Percentiles rank a stretch among this genome's conserved stretches.
These are phyloP conservation scores for Nesogale talazaci DNA, from an alignment of 2,113 vertebrate species.

Conservation along the genomic window DNA sequence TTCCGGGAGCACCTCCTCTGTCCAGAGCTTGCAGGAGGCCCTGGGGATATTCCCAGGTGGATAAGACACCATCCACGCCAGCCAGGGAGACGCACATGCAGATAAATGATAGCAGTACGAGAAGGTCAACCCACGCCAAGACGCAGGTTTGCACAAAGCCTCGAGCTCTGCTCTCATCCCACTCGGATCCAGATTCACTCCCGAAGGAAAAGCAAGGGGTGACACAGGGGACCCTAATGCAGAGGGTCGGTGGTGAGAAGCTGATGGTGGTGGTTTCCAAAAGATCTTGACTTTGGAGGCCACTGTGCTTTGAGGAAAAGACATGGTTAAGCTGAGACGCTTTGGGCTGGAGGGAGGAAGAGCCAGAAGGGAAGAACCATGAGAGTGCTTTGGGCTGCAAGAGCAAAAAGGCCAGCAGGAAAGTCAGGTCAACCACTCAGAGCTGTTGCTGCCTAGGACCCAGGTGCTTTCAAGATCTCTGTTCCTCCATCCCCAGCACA, in stretches of 20 bases:
- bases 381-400: not conserved
- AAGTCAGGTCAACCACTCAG: not conserved
- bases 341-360: not conserved
- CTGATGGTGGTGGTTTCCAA: constrained; percentile 13
- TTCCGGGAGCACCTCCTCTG: not conserved
- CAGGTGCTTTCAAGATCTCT: not conserved
- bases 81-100: fast-evolving
- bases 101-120: fast-evolving
- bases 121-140: not conserved
- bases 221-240: not conserved
- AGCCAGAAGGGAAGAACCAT: not conserved
- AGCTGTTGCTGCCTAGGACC: fast-evolving
- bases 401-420: not conserved
- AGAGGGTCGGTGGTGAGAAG: not conserved
- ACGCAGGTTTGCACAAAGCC: not conserved
- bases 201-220: constrained; percentile 36
- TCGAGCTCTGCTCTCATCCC: constrained; percentile 4
- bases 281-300: constrained; percentile 28
- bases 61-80: fast-evolving
- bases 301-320: not conserved
- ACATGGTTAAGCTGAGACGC: not conserved
- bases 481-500: not conserved
- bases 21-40: not conserved
- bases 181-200: not conserved
- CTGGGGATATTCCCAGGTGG: not conserved